Conservation (phyloP, 2,888 invertebrate species). For the Mystacides longicornis region DNA sequence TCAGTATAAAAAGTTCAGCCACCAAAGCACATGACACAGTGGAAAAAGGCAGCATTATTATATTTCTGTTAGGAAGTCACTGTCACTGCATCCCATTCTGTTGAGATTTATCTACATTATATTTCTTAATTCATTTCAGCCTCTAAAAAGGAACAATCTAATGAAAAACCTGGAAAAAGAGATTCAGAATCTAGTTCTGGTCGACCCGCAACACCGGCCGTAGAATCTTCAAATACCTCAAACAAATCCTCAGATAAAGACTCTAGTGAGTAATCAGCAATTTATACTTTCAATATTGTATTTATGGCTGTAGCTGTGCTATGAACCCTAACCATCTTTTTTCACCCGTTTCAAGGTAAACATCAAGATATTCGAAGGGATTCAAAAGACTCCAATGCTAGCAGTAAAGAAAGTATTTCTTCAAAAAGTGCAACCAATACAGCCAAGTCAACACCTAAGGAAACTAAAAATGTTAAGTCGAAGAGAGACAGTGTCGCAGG, state of each 20-base stretch:
- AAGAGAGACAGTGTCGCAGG: conserved; percentile 19
- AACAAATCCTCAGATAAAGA: conserved; percentile 19
- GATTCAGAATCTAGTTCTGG: conserved; percentile 31
- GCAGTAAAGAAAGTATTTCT: conserved; percentile 21
- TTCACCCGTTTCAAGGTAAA: conserved; percentile 19
- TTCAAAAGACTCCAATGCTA: conserved; percentile 45
- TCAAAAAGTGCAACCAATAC: conserved; percentile 7
- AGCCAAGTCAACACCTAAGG: conserved; percentile 9
- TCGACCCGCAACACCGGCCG: conserved; percentile 27
- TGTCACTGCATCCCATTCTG: too few relatives aligned
- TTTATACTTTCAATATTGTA: too few relatives aligned
- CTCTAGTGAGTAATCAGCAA: conserved; percentile 12
- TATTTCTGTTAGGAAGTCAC: too few relatives aligned
- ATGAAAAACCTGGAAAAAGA: conserved; percentile 10
- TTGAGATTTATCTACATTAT: neutral
- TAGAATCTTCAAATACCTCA: conserved; percentile 8
- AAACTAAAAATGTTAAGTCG: conserved; percentile 16
- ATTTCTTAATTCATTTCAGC: conserved; percentile 25
- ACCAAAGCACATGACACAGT: too few relatives aligned
- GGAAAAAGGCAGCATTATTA: too few relatives aligned
- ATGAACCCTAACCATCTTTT: too few relatives aligned
- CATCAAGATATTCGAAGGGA: conserved; percentile 43
- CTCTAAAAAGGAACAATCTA: conserved; percentile 33
- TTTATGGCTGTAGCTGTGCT: too few relatives aligned
- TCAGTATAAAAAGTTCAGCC: too few relatives aligned